Conservation (phyloP, 2,113 vertebrate genomes). For the Pluvialis apricaria region DNA sequence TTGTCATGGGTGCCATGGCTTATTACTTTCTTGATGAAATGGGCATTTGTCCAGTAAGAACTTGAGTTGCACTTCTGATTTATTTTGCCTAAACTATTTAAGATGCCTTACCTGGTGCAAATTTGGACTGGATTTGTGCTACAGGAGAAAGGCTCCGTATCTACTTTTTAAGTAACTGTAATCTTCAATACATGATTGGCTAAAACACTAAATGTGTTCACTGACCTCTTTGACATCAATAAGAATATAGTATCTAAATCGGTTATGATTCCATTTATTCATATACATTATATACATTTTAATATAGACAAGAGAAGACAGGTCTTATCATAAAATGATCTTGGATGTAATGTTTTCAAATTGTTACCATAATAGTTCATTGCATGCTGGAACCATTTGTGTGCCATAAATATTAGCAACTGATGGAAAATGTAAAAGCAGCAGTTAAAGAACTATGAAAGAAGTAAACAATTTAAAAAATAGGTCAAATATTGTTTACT, state of each 20-base stretch:
- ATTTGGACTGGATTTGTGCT: neutral
- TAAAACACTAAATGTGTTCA: conserved; percentile 13
- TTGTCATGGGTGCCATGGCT: conserved; percentile 50
- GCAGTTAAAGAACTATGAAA: neutral
- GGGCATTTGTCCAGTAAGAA: conserved; percentile 50
- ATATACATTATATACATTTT: neutral
- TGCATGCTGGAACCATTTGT: neutral
- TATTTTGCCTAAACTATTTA: conserved; percentile 13
- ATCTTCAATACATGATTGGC: conserved; percentile 2
- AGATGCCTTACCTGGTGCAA: neutral
- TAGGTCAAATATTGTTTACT: neutral
- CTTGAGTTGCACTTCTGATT: neutral
- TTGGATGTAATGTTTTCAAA: conserved; percentile 14
- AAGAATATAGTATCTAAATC: conserved; percentile 35
- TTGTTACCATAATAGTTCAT: neutral
- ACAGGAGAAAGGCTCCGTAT: neutral
- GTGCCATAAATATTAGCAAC: neutral
- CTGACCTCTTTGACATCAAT: conserved; percentile 29
- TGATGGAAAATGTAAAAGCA: neutral
- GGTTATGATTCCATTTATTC: conserved; percentile 46
- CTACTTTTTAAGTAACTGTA: neutral
- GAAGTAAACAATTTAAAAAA: neutral
- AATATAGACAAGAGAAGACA: conserved; percentile 20
- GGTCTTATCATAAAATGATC: conserved; percentile 3
- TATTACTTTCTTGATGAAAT: conserved; percentile 47